Percentiles rank a stretch among this genome's conserved stretches.
These are phyloP conservation scores for Tapirus terrestris DNA, from an alignment of 2,113 vertebrate genomes.

Conservation along the genomic window DNA sequence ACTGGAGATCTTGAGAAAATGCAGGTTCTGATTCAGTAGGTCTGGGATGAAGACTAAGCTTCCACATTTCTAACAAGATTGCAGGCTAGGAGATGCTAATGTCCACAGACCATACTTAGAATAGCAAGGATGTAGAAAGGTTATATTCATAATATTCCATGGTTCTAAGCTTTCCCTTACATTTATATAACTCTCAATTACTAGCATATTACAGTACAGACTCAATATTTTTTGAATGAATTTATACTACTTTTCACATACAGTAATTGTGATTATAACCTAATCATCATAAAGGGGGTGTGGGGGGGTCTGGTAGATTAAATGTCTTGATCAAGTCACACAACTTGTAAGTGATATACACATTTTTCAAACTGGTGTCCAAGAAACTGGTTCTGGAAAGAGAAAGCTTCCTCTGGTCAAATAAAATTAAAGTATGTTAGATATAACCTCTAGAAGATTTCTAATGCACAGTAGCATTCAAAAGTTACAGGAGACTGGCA, in stretches of 20 bases:
- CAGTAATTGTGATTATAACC: neutral
- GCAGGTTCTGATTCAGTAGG: neutral
- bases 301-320: neutral
- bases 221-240: neutral
- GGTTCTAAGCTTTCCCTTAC: neutral
- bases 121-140: neutral
- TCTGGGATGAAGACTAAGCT: neutral
- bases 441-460: neutral
- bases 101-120: neutral
- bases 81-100: neutral
- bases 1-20: conserved; percentile 21
- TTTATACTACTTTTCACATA: neutral
- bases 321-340: conserved; percentile 13
- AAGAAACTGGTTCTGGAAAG: neutral
- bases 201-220: neutral
- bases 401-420: neutral
- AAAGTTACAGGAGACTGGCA: neutral
- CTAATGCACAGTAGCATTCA: neutral
- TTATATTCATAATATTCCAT: neutral
- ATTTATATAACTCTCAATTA: neutral
- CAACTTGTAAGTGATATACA: neutral
- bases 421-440: neutral
- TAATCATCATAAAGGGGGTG: neutral
- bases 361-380: conserved; percentile 33
- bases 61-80: neutral